Base-by-base conservation (phyloP, 2,888 invertebrate species). In the Nomada ruficornis region DNA sequence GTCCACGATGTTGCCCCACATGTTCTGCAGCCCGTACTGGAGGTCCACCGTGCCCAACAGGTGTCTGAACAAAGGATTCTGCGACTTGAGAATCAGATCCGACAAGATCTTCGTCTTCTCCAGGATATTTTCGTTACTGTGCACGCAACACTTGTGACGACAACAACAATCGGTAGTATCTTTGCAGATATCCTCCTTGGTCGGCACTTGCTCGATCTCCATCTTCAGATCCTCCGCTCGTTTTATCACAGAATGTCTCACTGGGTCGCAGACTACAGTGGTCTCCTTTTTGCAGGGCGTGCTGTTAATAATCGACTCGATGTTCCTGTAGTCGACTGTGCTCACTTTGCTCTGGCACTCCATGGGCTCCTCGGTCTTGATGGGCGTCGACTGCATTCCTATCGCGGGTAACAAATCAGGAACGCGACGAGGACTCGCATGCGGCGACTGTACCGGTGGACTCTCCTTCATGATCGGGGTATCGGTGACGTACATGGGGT, bases 381-480 rank as follows among this genome's bases (percentile, higher is more conserved):
- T 93, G n/a, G 94, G 94, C 2, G 94, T 94, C 52, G 94, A 93
- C 67, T 93, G 94, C 92, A 93, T 91, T 1, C 91, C 92, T 64
- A 93, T 91, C 44, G 91, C 85, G 0, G 89, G 87, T 7, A 87
- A 69, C 44, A 77, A 55, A 1, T 92, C 92, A 0, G 90, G 78
- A 1, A 89, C 63, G 47, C 89, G 89, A 3, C 80, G 86, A 0
- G 92, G 92, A 86, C 92, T 89, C 59, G 90, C 83, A 47, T 87
- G 89, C 0, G 92, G 92, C 11, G 91, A 88, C 10, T 60, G 80
- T 7, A 85, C 57, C 44, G 72, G 18, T 15, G 88, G 83, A 7
- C 72, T 65, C 42, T 88, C 87, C 7, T 88, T 87, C 10, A 82
- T 65, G 5, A 83, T 77, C 9, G 75, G 15, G 18, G 71, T 85